Evolutionary conservation across 2,113 vertebrate genomes (phyloP), one percentile per base, ranked within the genome.

Genomic region (Solenodon paradoxus): DNA sequence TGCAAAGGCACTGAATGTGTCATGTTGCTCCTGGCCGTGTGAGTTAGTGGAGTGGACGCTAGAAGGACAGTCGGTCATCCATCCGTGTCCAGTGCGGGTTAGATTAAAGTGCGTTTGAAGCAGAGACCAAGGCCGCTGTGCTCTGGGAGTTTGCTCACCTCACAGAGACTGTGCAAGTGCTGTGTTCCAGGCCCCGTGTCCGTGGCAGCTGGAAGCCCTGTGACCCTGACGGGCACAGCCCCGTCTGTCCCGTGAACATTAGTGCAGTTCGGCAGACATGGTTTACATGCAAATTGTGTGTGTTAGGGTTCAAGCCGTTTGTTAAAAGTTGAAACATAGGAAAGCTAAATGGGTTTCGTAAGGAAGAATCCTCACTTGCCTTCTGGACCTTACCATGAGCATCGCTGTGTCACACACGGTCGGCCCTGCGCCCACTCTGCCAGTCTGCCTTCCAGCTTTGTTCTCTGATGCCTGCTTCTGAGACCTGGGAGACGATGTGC

Each of bases 391-490:
- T 47, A 71, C 47, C 32, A 3, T 64, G 40, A 49, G 13, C 24
- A 45, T 77, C 51, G 42, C 32, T 64, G 80, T 40, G 19, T 72
- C 72, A 45, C 40, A 19, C n/a, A 32, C 7, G 28, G 61, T 5
- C 49, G 32, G 3, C 7, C n/a, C 63, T 35, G 2, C n/a, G n/a
- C 55, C 66, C 69, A n/a, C n/a, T 59, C 77, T 83, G 3, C 35
- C 0, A 38, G 42, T 12, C 7, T 22, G 0, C 78, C 53, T 38
- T 26, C 59, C 35, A 32, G 0, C 5, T n/a, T n/a, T n/a, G 42
- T n/a, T 20, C 19, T 9, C 59, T 47, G 51, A 32, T 32, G 15
- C 7, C n/a, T 1, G 35, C 45, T 49, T 64, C 63, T 16, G 42
- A 40, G 32, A 38, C 71, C 11, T 3, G 22, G 15, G 55, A 75